These are phyloP conservation scores for Rattus rattus DNA, from an alignment of 2,113 vertebrate genomes.

Conservation along the genomic window DNA sequence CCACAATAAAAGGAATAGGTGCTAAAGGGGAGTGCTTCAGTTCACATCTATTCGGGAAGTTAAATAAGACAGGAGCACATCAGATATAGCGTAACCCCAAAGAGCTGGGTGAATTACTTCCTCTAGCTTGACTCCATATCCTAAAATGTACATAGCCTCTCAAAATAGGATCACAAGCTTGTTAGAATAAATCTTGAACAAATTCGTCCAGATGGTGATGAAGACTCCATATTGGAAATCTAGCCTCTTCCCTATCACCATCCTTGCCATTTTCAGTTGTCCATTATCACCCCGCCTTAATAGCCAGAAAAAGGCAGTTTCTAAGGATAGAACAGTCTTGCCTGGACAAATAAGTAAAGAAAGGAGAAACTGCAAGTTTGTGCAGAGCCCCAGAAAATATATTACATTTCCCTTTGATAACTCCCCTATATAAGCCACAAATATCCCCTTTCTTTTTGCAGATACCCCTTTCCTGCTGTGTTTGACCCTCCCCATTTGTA, in stretches of 20 bases:
- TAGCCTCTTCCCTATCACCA: not conserved
- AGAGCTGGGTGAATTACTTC: too few relatives aligned
- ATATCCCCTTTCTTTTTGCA: not conserved
- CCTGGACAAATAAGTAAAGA: not conserved
- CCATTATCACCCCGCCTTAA: not conserved
- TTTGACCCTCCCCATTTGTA: not conserved
- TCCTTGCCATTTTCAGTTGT: too few relatives aligned
- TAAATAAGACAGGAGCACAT: not conserved
- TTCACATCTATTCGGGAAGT: not conserved
- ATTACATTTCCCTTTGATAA: not conserved
- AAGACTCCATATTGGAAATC: not conserved
- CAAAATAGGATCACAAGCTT: too few relatives aligned
- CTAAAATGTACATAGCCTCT: not conserved
- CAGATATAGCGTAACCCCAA: not conserved
- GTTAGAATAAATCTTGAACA: not conserved
- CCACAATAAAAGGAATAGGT: not conserved
- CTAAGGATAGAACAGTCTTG: not conserved
- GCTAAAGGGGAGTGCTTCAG: not conserved
- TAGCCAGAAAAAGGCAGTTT: not conserved
- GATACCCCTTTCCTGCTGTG: not conserved
- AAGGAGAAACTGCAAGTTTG: not conserved
- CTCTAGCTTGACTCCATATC: not conserved
- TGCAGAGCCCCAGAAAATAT: not conserved
- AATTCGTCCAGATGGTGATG: not conserved
- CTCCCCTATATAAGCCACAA: accelerated